Evolutionary conservation across 2,888 invertebrate species (phyloP).

Genomic region (Parnassius apollo): DNA sequence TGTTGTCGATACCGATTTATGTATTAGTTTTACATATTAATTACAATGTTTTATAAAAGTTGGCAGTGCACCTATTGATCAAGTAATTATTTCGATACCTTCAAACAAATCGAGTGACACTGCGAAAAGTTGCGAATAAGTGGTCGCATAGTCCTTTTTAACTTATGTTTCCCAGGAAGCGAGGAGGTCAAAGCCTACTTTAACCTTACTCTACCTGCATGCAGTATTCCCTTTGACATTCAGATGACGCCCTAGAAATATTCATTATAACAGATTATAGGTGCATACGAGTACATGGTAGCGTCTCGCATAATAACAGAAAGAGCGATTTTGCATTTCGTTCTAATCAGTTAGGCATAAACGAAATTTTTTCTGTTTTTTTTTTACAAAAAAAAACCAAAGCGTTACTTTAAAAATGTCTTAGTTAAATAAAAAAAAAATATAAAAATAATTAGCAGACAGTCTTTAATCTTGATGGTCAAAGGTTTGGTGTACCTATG

Average conservation of each 20-base stretch:
- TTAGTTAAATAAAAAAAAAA: too few species aligned
- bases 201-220: not conserved
- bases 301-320: too few species aligned
- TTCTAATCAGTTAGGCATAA: too few species aligned
- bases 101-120: constrained; percentile 10
- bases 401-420: too few species aligned
- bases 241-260: not conserved
- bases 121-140: constrained; percentile 15
- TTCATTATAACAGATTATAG: not conserved
- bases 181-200: not conserved
- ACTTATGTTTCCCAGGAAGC: not conserved
- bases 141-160: constrained; percentile 2
- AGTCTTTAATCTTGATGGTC: not conserved
- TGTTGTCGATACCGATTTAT: too few species aligned
- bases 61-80: too few species aligned
- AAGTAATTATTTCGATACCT: not conserved
- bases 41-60: too few species aligned
- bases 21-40: too few species aligned
- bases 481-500: not conserved
- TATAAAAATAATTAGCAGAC: not conserved
- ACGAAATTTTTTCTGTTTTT: too few species aligned
- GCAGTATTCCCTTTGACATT: not conserved
- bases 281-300: not conserved
- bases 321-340: too few species aligned
- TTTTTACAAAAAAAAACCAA: too few species aligned